A percentile compares a stretch with the other conserved stretches of the same genome.
phyloP scores from a whole-genome alignment of 2,888 invertebrate species.

The Pollenia angustigena region DNA sequence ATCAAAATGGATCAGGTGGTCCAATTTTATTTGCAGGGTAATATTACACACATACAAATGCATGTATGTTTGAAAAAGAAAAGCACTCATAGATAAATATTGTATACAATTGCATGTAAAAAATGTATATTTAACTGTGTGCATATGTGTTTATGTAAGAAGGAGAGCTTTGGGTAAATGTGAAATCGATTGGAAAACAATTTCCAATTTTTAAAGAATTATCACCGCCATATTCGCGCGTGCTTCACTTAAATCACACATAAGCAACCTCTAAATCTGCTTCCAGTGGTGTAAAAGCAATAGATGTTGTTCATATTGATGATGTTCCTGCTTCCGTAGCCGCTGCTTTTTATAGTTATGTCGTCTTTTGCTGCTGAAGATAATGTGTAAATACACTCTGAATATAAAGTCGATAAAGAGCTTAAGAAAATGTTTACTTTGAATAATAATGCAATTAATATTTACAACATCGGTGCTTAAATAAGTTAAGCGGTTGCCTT shows the following conservation, averaged over 20 bases:
- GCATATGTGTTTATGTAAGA: constrained; percentile 17
- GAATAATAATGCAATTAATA: too few species aligned
- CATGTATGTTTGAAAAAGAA: background rate
- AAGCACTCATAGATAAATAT: constrained; percentile 6
- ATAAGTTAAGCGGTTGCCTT: too few species aligned
- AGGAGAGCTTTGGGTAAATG: constrained; percentile 81
- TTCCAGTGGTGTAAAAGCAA: constrained; percentile 76
- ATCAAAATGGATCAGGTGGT: too few species aligned
- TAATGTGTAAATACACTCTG: background rate
- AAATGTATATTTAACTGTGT: background rate
- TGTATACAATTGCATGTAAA: background rate
- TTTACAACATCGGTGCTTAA: too few species aligned
- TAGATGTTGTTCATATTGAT: constrained; percentile 56
- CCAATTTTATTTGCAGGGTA: too few species aligned
- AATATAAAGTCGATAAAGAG: background rate
- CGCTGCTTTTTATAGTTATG: background rate
- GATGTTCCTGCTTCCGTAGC: constrained; percentile 10
- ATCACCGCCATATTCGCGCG: constrained; percentile 84
- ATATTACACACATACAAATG: constrained; percentile 25
- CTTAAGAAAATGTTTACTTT: background rate
- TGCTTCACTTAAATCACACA: constrained; percentile 84
- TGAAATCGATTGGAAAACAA: constrained; percentile 84
- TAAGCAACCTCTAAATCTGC: constrained; percentile 84
- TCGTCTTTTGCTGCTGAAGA: constrained; percentile 25
- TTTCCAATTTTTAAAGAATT: constrained; percentile 84